These are phyloP conservation scores for Galemys pyrenaicus DNA, from an alignment of 2,113 vertebrate genomes.

Conservation along the genomic window DNA sequence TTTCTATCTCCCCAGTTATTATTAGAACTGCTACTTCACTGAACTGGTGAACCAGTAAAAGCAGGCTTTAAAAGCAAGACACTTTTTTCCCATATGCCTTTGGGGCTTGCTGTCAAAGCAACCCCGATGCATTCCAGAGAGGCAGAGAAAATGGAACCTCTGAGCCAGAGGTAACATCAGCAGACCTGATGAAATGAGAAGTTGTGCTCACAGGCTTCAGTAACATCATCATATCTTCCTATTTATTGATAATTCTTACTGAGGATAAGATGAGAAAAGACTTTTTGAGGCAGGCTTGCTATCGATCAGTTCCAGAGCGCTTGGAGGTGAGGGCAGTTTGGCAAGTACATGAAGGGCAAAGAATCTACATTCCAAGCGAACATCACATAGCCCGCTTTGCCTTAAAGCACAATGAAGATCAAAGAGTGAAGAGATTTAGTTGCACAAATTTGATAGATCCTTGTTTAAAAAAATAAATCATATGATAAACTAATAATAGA, in stretches of 20 bases:
- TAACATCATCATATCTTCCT: background rate
- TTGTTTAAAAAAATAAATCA: constrained; percentile 51
- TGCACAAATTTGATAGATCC: constrained; percentile 22
- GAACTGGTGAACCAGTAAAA: background rate
- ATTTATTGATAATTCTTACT: constrained; percentile 34
- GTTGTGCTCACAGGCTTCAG: background rate
- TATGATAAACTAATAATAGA: constrained; percentile 62
- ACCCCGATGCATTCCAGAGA: background rate
- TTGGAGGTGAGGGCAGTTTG: background rate
- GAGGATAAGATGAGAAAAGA: constrained; percentile 35
- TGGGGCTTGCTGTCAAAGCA: constrained; percentile 33
- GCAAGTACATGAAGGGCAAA: background rate
- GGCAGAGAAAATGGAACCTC: background rate
- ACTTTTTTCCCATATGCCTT: background rate
- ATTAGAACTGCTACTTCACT: background rate
- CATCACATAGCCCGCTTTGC: constrained; percentile 19
- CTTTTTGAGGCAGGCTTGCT: background rate
- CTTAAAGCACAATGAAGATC: constrained; percentile 57
- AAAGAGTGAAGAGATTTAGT: constrained; percentile 42
- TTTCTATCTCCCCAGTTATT: background rate
- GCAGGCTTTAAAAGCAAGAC: background rate
- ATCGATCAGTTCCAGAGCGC: constrained; percentile 28
- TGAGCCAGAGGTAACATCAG: constrained; percentile 16
- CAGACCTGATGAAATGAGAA: constrained; percentile 19
- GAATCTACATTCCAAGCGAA: constrained; percentile 37